These are phyloP conservation scores for Apamea crenata DNA, from an alignment of 2,888 invertebrate species.

Conservation along the genomic window DNA sequence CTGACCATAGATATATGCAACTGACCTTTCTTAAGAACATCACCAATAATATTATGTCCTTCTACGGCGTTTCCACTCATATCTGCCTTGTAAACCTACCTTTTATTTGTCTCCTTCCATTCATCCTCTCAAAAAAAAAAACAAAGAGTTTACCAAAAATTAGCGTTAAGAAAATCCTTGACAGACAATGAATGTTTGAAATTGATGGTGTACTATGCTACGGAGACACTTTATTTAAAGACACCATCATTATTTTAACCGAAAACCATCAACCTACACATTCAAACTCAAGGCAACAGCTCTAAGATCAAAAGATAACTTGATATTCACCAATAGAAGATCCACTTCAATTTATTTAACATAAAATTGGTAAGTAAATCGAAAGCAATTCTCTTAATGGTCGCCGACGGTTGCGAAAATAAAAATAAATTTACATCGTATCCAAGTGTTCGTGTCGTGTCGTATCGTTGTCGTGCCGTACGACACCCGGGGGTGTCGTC, in stretches of 20 bases:
- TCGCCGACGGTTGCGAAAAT: slow-evolving; percentile 74
- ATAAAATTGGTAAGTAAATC: slow-evolving; percentile 72
- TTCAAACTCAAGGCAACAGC: slow-evolving; percentile 7
- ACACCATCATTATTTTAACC: not conserved
- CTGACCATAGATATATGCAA: no score
- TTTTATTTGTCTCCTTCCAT: not conserved
- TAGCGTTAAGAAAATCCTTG: not conserved
- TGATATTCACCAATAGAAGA: slow-evolving; percentile 42
- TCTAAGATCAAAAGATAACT: slow-evolving; percentile 49
- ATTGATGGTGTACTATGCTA: not conserved
- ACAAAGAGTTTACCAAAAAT: not conserved
- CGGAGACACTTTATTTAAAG: not conserved
- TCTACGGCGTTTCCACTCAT: no score
- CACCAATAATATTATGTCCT: no score
- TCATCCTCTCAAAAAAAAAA: no score
- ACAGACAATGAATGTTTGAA: not conserved
- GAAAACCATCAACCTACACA: not conserved
- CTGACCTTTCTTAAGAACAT: no score
- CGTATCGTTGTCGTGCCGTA: slow-evolving; percentile 71
- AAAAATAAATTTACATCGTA: slow-evolving; percentile 82
- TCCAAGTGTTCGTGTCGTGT: slow-evolving; percentile 59
- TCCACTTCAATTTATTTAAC: slow-evolving; percentile 63
- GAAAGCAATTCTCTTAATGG: slow-evolving; percentile 82
- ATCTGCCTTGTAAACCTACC: not conserved
- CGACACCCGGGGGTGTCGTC: slow-evolving; percentile 82